Evolutionary conservation across 2,888 invertebrate genomes (phyloP), one percentile per base, ranked within the genome.

Genomic region (Didymodactylos carnosus): DNA sequence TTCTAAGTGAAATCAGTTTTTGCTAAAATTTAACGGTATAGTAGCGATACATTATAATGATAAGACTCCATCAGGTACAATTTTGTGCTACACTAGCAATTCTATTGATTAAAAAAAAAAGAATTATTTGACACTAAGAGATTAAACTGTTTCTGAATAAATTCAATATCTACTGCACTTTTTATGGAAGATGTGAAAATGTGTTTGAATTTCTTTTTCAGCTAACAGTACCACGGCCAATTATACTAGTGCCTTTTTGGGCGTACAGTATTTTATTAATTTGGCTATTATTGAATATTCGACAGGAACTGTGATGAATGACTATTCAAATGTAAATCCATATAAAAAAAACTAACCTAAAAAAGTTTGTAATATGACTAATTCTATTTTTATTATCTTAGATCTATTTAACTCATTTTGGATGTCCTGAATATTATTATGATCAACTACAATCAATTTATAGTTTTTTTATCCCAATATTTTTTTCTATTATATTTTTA

Each of bases 391-490:
- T 3, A 29, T 62, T 29, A 35, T 6, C 27, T 19, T 62, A 62
- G 62, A 19, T 62, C 11, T 62, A 3, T 35, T 8, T 62, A 11
- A 62, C 29, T 62, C 29, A 62, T 62, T n/a, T 74, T 46, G 74
- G 69, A 19, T 74, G 74, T 53, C 62, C 71, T 27, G 53, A 5
- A n/a, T 74, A 74, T 39, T 71, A 43, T 69, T 29, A n/a, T 11
- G 74, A 74, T 39, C 71, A 74, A 39, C 51, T 74, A n/a, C 71
- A 71, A 35, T 53, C 74, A 43, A 35, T 71, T 7, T 74, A 53
- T 46, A 27, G 74, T 2, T 74, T 74, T 39, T 39, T 74, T 16
- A 69, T 74, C 27, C 71, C 71, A 19, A 40, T 74, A 46, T 39
- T 74, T 5, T 71, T 74, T 39, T 53, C 71, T 19, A 39, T 74